These are phyloP conservation scores for Cynodonichthys magdalenae DNA, from an alignment of 2,797 vertebrate genomes.

Conservation along the genomic window DNA sequence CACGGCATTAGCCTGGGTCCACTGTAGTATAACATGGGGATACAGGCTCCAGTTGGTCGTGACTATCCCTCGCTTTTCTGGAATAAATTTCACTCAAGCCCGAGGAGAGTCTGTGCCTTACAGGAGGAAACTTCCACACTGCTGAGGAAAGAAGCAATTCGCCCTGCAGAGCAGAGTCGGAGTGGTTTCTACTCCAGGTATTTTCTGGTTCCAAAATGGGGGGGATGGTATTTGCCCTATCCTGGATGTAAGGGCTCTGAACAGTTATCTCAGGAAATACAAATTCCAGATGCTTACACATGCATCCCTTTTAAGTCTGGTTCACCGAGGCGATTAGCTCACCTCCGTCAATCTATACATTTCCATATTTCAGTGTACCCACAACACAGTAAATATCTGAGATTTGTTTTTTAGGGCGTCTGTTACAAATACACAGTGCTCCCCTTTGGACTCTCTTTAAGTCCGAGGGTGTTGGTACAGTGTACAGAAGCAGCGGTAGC, in stretches of 20 bases:
- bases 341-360: neutral
- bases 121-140: too few relatives aligned
- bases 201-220: too few relatives aligned
- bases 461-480: neutral
- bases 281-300: conserved; percentile 1
- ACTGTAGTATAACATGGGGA: too few relatives aligned
- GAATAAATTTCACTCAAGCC: too few relatives aligned
- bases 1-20: neutral
- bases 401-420: neutral
- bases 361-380: neutral
- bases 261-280: neutral
- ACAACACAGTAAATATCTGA: neutral
- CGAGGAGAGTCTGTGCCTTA: too few relatives aligned
- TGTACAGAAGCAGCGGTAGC: neutral
- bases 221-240: neutral
- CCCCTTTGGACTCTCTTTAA: neutral
- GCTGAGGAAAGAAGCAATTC: too few relatives aligned
- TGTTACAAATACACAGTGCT: neutral
- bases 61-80: too few relatives aligned
- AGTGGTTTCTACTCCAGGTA: too few relatives aligned
- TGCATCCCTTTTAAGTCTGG: neutral
- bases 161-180: too few relatives aligned
- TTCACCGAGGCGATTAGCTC: neutral
- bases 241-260: neutral
- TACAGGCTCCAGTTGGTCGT: too few relatives aligned